Conservation (phyloP, 1,140 invertebrate genomes). For the Drosophila ogumai region DNA sequence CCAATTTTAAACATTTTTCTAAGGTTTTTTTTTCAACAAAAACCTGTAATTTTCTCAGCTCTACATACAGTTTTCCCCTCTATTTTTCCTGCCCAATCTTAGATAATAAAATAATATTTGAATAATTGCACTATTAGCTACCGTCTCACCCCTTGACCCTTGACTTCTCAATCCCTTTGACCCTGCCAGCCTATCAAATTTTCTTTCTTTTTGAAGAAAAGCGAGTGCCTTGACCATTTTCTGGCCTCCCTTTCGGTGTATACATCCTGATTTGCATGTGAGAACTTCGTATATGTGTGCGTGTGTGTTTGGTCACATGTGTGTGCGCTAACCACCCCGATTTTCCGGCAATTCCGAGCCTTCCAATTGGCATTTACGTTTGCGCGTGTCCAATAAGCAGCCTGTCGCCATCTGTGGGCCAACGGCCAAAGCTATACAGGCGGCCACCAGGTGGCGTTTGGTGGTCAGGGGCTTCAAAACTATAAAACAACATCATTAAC, state of each 20-base stretch:
- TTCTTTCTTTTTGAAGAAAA: not conserved
- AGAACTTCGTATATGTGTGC: constrained; percentile 4
- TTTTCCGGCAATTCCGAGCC: constrained; percentile 47
- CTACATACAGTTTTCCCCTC: not conserved
- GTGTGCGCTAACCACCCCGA: constrained; percentile 59
- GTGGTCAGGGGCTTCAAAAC: constrained; percentile 1
- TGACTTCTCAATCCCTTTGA: constrained; percentile 10
- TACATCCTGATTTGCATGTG: constrained; percentile 26
- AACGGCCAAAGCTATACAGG: constrained; percentile 16
- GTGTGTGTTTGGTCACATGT: constrained; percentile 19
- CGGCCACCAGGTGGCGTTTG: constrained; percentile 59
- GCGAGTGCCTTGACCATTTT: constrained; percentile 43
- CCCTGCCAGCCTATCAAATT: constrained; percentile 10
- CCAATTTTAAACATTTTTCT: not conserved
- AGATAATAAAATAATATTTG: constrained; percentile 5
- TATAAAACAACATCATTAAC: too few species aligned
- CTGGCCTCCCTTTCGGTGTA: not conserved
- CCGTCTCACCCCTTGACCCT: constrained; percentile 10
- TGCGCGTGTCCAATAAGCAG: constrained; percentile 76
- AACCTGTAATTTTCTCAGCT: not conserved
- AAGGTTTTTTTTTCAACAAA: not conserved
- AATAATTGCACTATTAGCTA: not conserved
- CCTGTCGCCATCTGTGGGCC: constrained; percentile 60
- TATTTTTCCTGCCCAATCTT: constrained; percentile 1
- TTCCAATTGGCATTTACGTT: constrained; percentile 81